Conservation (phyloP, 2,888 invertebrate species). For the Drosophila buzzatii region DNA sequence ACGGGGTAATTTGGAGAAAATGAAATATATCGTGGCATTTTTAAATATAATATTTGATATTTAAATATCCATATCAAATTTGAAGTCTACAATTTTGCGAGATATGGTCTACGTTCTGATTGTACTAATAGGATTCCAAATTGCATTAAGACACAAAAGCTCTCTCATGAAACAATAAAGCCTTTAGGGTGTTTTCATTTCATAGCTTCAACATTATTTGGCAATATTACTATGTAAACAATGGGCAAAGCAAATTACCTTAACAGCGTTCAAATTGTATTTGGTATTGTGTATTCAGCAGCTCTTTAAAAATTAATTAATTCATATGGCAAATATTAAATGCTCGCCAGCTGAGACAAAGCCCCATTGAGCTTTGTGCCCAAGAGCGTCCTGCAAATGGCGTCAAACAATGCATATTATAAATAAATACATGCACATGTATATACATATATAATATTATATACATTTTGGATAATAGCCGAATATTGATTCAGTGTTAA, state of each 20-base stretch:
- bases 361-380: conserved; percentile 13
- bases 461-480: conserved; percentile 7
- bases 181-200: not conserved
- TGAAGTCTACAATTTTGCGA: too few relatives aligned
- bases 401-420: conserved; percentile 23
- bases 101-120: too few relatives aligned
- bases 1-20: not conserved
- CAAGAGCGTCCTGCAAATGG: conserved; percentile 11
- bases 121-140: not conserved
- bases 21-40: too few relatives aligned
- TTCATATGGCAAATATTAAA: conserved; percentile 28
- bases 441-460: not conserved
- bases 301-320: conserved; percentile 35
- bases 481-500: conserved; percentile 12
- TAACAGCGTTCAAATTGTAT: not conserved
- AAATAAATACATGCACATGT: conserved; percentile 6
- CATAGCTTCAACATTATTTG: not conserved
- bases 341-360: conserved; percentile 24
- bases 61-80: too few relatives aligned
- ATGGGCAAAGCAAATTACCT: not conserved
- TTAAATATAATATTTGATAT: too few relatives aligned
- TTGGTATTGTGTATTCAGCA: conserved; percentile 2
- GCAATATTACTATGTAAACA: not conserved
- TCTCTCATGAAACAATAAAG: not conserved
- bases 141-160: not conserved